phyloP scores from a whole-genome alignment of 2,797 vertebrate genomes.

The Falco peregrinus region DNA sequence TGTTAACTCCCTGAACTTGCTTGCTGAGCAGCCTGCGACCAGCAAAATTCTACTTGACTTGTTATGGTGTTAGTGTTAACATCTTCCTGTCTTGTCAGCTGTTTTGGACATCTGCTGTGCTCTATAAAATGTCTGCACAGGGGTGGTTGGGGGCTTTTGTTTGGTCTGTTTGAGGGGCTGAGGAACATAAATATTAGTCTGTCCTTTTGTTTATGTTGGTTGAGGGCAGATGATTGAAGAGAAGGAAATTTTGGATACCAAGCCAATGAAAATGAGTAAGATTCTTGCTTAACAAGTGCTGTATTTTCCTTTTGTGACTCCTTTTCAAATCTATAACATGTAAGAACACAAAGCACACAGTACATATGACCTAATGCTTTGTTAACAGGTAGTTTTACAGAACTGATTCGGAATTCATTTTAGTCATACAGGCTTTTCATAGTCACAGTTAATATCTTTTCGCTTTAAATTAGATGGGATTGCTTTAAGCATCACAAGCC shows the following conservation, averaged over 20 bases:
- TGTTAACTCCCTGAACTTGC: slow-evolving; percentile 78
- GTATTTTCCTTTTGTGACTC: slow-evolving; percentile 17
- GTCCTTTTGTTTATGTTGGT: slow-evolving; percentile 60
- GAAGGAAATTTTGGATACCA: slow-evolving; percentile 34
- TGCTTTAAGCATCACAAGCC: neutral
- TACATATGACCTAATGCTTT: slow-evolving; percentile 16
- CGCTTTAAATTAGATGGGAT: neutral
- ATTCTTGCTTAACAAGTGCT: slow-evolving; percentile 16
- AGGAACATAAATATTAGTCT: slow-evolving; percentile 68
- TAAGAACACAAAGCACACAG: neutral
- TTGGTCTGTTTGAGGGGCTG: slow-evolving; percentile 52
- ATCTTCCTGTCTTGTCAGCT: slow-evolving; percentile 72
- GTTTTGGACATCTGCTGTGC: slow-evolving; percentile 67
- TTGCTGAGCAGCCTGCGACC: slow-evolving; percentile 62
- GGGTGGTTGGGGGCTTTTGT: slow-evolving; percentile 13
- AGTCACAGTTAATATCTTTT: neutral
- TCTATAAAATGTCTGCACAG: slow-evolving; percentile 52
- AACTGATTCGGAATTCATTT: slow-evolving; percentile 13
- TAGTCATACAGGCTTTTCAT: neutral
- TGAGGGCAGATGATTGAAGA: slow-evolving; percentile 55
- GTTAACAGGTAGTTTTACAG: neutral
- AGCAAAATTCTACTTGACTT: slow-evolving; percentile 52
- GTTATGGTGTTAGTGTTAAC: slow-evolving; percentile 43
- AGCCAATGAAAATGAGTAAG: slow-evolving; percentile 48
- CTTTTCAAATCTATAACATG: slow-evolving; percentile 2